phyloP scores from a whole-genome alignment of 2,797 vertebrate genomes.

The Melanotaenia parkinsoni region DNA sequence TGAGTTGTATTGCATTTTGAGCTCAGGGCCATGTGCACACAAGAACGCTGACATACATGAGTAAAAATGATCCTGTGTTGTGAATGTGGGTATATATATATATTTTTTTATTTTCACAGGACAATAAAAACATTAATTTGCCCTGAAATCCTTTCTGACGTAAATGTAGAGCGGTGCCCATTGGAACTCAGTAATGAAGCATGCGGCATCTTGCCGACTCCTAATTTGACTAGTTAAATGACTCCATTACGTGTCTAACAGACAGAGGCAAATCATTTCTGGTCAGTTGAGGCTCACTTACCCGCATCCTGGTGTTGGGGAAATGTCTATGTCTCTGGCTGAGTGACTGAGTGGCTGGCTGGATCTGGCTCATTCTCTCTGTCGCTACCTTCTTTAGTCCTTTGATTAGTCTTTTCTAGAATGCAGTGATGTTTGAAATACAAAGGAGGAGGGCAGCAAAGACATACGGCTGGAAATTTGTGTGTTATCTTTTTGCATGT shows the following conservation, averaged over 20 bases:
- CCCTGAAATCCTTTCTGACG: constrained; percentile 99
- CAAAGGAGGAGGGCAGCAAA: constrained; percentile 31
- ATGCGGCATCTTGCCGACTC: constrained; percentile 98
- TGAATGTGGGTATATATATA: constrained; percentile 56
- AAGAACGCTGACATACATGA: constrained; percentile 35
- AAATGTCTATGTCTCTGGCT: constrained; percentile 92
- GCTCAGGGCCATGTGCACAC: constrained; percentile 43
- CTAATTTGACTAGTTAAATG: constrained; percentile 99
- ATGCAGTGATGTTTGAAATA: constrained; percentile 34
- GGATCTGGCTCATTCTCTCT: constrained; percentile 64
- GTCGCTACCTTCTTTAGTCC: constrained; percentile 30
- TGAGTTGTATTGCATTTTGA: constrained; percentile 42
- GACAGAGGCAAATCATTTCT: constrained; percentile 99
- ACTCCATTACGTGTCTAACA: constrained; percentile 99
- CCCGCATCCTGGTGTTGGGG: constrained; percentile 95
- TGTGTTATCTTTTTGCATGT: constrained; percentile 3
- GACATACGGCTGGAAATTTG: not conserved
- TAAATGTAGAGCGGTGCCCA: constrained; percentile 99
- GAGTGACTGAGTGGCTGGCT: constrained; percentile 80
- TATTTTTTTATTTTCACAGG: constrained; percentile 65
- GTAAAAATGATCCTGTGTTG: constrained; percentile 26
- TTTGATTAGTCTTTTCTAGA: constrained; percentile 48
- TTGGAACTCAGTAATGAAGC: constrained; percentile 99
- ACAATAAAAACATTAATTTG: constrained; percentile 99
- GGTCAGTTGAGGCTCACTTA: constrained; percentile 99